Conservation (phyloP, 2,888 invertebrate genomes). For the Arge pagana region DNA sequence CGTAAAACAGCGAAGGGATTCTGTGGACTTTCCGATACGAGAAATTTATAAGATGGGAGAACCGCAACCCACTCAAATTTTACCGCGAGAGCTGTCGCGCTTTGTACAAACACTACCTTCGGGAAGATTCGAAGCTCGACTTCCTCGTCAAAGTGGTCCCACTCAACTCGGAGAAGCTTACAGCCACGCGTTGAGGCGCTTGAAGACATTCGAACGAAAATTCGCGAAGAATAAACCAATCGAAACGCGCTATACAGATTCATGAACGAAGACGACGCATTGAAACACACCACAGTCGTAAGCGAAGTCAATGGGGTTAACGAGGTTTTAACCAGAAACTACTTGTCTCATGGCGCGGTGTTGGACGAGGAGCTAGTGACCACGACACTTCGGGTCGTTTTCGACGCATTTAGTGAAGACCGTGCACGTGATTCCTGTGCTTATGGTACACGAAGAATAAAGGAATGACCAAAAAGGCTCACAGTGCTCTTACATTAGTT, state of each 20-base stretch:
- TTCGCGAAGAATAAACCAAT: conserved; percentile 6
- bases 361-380: conserved; percentile 32
- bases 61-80: too few species aligned
- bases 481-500: too few species aligned
- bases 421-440: too few species aligned
- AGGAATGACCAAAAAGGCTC: too few species aligned
- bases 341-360: conserved; percentile 39
- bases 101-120: too few species aligned
- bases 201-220: conserved; percentile 24
- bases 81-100: too few species aligned
- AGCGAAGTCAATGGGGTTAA: neutral
- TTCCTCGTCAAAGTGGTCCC: conserved; percentile 2
- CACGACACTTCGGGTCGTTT: conserved; percentile 38
- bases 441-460: too few species aligned
- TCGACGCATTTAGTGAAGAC: conserved; percentile 35
- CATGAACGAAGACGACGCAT: conserved; percentile 24
- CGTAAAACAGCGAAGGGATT: neutral
- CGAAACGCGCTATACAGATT: conserved; percentile 19
- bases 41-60: too few species aligned
- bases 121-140: too few species aligned
- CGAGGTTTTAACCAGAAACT: conserved; percentile 16
- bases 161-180: conserved; percentile 26
- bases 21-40: conserved; percentile 16
- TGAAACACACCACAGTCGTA: conserved; percentile 24
- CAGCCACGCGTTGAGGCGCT: conserved; percentile 18